Base-by-base conservation (phyloP, 2,797 vertebrate species). In the Poliocrania exsul region DNA sequence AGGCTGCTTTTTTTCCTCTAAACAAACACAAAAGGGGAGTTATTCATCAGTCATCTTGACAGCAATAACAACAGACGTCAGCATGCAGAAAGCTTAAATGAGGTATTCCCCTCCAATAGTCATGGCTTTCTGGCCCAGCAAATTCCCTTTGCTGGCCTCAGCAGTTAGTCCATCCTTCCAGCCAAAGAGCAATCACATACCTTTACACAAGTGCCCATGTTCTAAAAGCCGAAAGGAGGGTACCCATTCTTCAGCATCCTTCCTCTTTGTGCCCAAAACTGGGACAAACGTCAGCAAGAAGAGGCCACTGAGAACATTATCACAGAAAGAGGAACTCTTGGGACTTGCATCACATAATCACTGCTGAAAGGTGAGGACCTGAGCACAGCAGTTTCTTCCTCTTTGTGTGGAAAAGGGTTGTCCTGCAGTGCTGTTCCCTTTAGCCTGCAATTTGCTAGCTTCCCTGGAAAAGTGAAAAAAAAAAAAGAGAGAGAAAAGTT, bases 201-300 rank as follows among this genome's bases (percentile, higher is more conserved):
- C 99, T 99, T 99, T 98, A 98, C 98, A 98, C 75, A 98, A 98
- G 95, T 98, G 97, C 75, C 98, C 98, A 98, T 99, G 98, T 85
- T 99, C 97, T 94, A 97, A 98, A 96, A 99, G 97, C 81, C 96
- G 96, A 95, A 98, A 97, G 83, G 86, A 80, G 91, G 98, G 98
- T 67, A 98, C 96, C 98, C 98, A 98, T 98, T 98, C 98, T 98
- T 98, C 98, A 96, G 96, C 97, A 97, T 98, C 97, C 98, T 98
- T 98, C 98, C 98, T 93, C 95, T 98, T 95, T 98, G 97, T 97
- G 98, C 98, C 98, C 97, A 98, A 96, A 98, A 98, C 67, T 96
- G 91, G 95, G 98, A 88, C 92, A 98, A 98, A 95, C 1, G 97
- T 98, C 98, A 99, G 96, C 90, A 98, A 97, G 96, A 99, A 98